These are phyloP conservation scores for Trissoscelio sp. DNA, from an alignment of 2,888 invertebrate genomes.

Conservation along the genomic window DNA sequence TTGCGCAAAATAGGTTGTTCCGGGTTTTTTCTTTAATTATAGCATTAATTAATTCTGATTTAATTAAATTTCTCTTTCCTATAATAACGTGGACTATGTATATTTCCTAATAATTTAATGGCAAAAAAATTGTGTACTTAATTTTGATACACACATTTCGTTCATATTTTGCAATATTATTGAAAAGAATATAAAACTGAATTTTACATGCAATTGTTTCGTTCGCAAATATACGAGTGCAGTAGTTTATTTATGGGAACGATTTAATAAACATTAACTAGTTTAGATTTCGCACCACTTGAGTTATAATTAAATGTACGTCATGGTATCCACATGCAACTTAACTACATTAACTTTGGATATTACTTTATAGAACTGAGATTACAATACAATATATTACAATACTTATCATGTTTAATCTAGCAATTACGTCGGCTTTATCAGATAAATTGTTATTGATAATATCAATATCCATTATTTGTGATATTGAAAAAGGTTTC, in stretches of 20 bases:
- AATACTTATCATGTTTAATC: constrained; percentile 15
- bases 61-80: neutral
- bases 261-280: constrained; percentile 17
- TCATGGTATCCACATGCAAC: constrained; percentile 15
- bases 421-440: constrained; percentile 8
- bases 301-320: constrained; percentile 21
- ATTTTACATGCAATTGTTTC: neutral
- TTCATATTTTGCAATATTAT: too few species aligned
- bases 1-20: neutral
- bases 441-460: constrained; percentile 9
- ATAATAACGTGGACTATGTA: neutral
- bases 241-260: neutral
- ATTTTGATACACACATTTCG: too few species aligned
- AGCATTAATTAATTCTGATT: neutral
- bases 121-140: neutral
- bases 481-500: neutral
- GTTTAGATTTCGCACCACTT: neutral
- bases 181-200: neutral
- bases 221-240: neutral
- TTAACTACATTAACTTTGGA: constrained; percentile 10
- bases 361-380: constrained; percentile 7
- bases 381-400: constrained; percentile 12
- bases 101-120: neutral
- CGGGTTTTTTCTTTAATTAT: constrained; percentile 1
- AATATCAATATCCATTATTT: constrained; percentile 1